Base-by-base conservation (phyloP, 2,888 invertebrate genomes). In the Trichopoda pennipes region DNA sequence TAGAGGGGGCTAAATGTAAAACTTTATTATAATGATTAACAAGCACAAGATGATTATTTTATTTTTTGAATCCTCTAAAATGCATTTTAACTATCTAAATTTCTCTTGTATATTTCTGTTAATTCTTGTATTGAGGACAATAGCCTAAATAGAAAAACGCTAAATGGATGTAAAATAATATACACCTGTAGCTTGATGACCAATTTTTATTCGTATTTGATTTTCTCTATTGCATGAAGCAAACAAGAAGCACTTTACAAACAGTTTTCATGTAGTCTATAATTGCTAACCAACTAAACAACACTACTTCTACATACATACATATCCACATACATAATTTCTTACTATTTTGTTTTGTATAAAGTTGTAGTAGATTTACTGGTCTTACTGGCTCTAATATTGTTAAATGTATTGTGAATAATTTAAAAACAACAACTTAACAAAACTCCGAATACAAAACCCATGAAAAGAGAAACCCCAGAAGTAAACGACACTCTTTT, bases 101-200 rank as follows among this genome's bases (percentile, higher is more conserved):
- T 49, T 69, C 55, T 78, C 49, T 69, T 47, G 9, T 63, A 38
- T 42, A 16, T 35, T 69, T 55, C 47, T 49, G 63, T 23, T 56
- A 61, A 68, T 49, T 38, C 21, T 49, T 35, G 32, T 68, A 80
- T 77, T 68, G 81, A 73, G 81, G 73, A 56, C 77, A 81, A 44
- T n/a, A 74, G 68, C 68, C 61, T 68, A 68, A 68, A 80, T 68
- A 73, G 28, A 28, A 28, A 73, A 73, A 51, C 21, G 44, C 19
- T 69, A 69, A 17, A 47, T 58, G 47, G 28, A 47, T 38, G n/a
- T 49, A 47, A 70, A 56, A 56, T 56, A 69, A 70, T 60, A 75
- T 82, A 70, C 82, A 82, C 82, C 82, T 82, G 82, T 82, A 79
- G 78, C 74, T 79, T 74, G 51, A 66, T 77, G 77, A 78, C 82